Evolutionary conservation across 1,140 invertebrate species (phyloP).

Genomic region (Neotoxoptera formosana): DNA sequence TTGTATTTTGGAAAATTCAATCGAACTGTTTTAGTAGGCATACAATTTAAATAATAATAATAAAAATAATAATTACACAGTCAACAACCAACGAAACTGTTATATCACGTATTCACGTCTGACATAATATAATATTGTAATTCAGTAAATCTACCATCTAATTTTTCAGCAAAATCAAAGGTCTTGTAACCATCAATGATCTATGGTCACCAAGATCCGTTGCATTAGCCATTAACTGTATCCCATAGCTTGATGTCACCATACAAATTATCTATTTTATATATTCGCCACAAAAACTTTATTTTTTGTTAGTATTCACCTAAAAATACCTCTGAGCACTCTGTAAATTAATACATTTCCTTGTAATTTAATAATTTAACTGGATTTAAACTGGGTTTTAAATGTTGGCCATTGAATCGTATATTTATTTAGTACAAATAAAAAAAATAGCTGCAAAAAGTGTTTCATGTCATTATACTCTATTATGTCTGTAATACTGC

Average conservation of each 20-base stretch:
- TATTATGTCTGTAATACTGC: neutral
- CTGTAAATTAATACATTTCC: neutral
- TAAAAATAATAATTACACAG: no score
- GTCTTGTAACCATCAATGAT: neutral
- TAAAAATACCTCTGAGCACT: neutral
- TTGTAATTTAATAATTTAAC: neutral
- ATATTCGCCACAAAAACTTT: neutral
- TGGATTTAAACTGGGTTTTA: neutral
- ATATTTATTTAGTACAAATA: neutral
- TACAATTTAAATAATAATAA: no score
- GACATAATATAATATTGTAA: neutral
- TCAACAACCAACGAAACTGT: neutral
- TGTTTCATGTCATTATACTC: neutral
- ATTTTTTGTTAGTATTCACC: neutral
- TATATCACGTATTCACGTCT: neutral
- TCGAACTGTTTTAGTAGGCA: neutral
- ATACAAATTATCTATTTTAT: neutral
- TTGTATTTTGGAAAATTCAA: neutral
- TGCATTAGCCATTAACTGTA: neutral
- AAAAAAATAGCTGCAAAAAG: neutral
- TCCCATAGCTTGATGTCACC: neutral
- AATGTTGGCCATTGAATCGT: neutral
- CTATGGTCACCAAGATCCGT: neutral
- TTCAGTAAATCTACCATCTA: neutral
- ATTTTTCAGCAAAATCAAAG: neutral